Percentiles rank a stretch among this genome's conserved stretches.
These are phyloP conservation scores for Formica exsecta DNA, from an alignment of 1,140 invertebrate species.

Conservation along the genomic window DNA sequence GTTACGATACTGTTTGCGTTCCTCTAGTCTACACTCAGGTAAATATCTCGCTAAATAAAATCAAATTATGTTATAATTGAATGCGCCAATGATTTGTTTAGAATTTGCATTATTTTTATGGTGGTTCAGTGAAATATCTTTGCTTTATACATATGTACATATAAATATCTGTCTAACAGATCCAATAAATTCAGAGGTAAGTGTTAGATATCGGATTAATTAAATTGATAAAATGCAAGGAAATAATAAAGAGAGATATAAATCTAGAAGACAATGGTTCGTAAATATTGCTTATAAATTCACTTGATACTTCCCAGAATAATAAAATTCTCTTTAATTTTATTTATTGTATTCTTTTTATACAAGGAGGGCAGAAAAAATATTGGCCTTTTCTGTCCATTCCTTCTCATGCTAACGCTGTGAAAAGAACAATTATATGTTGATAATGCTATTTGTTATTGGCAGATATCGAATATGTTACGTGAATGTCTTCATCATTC, in stretches of 20 bases:
- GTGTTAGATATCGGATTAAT: neutral
- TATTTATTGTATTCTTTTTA: neutral
- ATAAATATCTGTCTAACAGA: neutral
- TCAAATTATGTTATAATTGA: neutral
- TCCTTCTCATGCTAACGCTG: neutral
- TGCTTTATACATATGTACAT: no score
- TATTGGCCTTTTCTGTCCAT: neutral
- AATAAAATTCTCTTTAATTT: conserved; percentile 22
- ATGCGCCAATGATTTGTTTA: neutral
- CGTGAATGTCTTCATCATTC: conserved; percentile 68
- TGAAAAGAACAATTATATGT: conserved; percentile 18
- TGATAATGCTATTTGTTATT: conserved; percentile 43
- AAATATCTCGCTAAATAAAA: conserved; percentile 70
- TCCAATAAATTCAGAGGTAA: neutral
- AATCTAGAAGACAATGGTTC: neutral
- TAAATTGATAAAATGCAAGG: neutral
- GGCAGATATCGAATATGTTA: conserved; percentile 57
- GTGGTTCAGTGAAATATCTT: neutral
- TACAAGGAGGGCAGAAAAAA: neutral
- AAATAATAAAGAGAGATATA: neutral
- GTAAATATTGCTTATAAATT: neutral
- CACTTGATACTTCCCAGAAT: neutral
- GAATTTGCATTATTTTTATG: neutral
- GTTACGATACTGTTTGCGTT: conserved; percentile 98
- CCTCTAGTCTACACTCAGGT: conserved; percentile 99